Conservation (phyloP, 2,797 vertebrate species). For the Lithobates sylvaticus region DNA sequence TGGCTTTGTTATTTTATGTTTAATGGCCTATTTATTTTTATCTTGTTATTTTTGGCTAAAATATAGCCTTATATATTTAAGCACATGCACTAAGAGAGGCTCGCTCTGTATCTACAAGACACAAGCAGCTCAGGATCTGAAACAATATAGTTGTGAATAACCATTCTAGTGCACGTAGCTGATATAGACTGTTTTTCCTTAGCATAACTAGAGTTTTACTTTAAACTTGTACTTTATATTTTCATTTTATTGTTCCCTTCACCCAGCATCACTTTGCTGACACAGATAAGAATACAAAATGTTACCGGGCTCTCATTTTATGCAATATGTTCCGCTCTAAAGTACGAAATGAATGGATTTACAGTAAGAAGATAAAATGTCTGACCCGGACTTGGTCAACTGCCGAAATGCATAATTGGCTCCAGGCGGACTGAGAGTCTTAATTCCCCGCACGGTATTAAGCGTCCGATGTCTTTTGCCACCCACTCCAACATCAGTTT, state of each 20-base stretch:
- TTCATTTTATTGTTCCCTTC: neutral
- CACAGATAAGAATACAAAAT: neutral
- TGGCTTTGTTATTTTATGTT: too few species aligned
- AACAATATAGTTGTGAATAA: too few species aligned
- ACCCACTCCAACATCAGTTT: conserved; percentile 1
- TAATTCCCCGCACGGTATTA: conserved; percentile 27
- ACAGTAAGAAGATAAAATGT: conserved; percentile 28
- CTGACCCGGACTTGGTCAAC: conserved; percentile 19
- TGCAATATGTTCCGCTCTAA: neutral
- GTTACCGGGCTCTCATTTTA: neutral
- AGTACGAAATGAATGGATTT: neutral
- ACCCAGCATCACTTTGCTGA: neutral
- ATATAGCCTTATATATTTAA: too few species aligned
- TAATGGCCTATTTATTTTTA: too few species aligned
- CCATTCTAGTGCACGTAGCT: too few species aligned
- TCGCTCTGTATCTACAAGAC: too few species aligned
- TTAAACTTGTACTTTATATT: neutral
- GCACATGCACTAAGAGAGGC: too few species aligned
- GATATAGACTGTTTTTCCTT: too few species aligned
- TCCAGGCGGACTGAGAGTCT: conserved; percentile 30
- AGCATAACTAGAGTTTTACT: too few species aligned
- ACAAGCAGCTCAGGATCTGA: too few species aligned
- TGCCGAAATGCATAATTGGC: conserved; percentile 33
- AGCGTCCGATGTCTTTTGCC: neutral
- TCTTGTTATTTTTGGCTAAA: too few species aligned